Evolutionary conservation across 2,797 vertebrate genomes (phyloP).

Genomic region (Scolopax bukidnonensis): DNA sequence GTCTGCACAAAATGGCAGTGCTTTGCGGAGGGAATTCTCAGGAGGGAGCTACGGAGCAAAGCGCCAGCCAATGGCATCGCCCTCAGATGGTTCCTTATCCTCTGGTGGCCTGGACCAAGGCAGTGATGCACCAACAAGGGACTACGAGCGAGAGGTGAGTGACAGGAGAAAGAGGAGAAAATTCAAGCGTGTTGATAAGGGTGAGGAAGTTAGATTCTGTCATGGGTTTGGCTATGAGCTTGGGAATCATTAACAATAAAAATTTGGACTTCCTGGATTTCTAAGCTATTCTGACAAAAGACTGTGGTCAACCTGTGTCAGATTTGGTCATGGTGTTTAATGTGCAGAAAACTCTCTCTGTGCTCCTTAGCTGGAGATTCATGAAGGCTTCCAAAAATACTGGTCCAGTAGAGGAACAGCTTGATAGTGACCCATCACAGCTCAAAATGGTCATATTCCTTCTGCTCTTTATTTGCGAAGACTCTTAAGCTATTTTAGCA

Average conservation of each 20-base stretch:
- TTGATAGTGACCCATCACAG: not conserved
- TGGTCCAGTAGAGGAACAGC: not conserved
- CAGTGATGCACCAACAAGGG: slow-evolving; percentile 88
- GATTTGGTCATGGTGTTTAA: not conserved
- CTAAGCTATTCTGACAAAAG: not conserved
- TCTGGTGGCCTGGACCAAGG: slow-evolving; percentile 93
- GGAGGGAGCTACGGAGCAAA: slow-evolving; percentile 90
- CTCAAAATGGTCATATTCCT: not conserved
- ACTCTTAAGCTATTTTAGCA: not conserved
- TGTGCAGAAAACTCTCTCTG: not conserved
- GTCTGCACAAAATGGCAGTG: slow-evolving; percentile 93
- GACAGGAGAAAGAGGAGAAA: not conserved
- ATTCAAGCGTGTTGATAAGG: not conserved
- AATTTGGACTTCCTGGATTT: not conserved
- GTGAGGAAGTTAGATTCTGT: not conserved
- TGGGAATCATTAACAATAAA: accelerated
- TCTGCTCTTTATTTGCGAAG: not conserved
- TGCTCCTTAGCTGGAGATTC: accelerated
- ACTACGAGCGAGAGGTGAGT: slow-evolving; percentile 95
- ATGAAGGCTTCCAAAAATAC: not conserved
- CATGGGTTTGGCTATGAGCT: not conserved
- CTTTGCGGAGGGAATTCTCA: slow-evolving; percentile 90
- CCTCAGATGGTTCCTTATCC: slow-evolving; percentile 95
- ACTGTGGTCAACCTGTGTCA: not conserved
- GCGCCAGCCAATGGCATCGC: slow-evolving; percentile 93